Evolutionary conservation across 2,797 vertebrate genomes (phyloP).

Genomic region (Lutjanus campechanus): DNA sequence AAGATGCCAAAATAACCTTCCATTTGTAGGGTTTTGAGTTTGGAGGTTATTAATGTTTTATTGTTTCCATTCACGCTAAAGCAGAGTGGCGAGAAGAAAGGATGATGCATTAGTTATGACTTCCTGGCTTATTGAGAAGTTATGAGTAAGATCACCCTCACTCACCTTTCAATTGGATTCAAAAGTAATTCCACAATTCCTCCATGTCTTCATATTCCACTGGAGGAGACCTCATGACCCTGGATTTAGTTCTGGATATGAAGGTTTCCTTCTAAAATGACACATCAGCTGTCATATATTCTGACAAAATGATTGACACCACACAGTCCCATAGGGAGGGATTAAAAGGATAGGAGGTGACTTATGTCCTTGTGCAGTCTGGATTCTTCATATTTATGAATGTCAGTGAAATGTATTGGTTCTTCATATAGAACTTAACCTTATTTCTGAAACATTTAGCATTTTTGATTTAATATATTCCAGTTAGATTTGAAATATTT

Average conservation of each 20-base stretch:
- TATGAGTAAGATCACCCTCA: conserved; percentile 37
- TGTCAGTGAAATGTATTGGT: neutral
- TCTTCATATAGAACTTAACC: neutral
- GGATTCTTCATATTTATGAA: neutral
- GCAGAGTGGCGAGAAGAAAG: conserved; percentile 23
- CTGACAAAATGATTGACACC: conserved; percentile 25
- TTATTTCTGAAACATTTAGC: neutral
- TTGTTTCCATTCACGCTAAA: conserved; percentile 66
- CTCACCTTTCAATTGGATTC: conserved; percentile 23
- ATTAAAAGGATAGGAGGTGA: neutral
- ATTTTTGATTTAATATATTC: neutral
- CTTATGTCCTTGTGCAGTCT: neutral
- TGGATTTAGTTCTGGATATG: neutral
- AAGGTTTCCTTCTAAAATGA: conserved; percentile 10
- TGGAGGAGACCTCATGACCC: neutral
- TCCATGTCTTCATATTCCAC: neutral
- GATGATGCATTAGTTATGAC: conserved; percentile 76
- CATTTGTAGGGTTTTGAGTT: conserved; percentile 65
- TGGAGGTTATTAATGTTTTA: conserved; percentile 78
- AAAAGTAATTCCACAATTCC: conserved; percentile 5
- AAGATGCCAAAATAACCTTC: conserved; percentile 72
- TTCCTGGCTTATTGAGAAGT: conserved; percentile 49
- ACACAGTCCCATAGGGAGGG: neutral
- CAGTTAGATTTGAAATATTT: neutral
- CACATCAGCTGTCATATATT: neutral